Percentiles rank a stretch among this genome's conserved stretches.
These are phyloP conservation scores for Phragmatobia fuliginosa DNA, from an alignment of 2,888 invertebrate species.

Conservation along the genomic window DNA sequence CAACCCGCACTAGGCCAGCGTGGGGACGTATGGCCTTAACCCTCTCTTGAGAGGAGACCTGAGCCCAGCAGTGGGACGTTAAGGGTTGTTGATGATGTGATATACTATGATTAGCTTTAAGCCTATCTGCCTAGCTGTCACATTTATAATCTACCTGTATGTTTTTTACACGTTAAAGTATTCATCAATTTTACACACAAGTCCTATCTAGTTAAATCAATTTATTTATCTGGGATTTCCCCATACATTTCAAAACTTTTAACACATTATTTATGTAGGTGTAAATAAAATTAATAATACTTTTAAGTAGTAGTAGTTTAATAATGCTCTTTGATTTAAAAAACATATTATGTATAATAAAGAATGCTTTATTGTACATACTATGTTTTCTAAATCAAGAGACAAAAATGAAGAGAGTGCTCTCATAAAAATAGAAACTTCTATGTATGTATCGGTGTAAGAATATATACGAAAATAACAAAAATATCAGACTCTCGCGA, in stretches of 20 bases:
- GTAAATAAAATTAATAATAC: too few relatives aligned
- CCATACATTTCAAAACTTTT: not conserved
- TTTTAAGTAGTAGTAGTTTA: too few relatives aligned
- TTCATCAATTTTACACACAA: not conserved
- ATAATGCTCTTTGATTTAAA: too few relatives aligned
- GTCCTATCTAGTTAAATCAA: not conserved
- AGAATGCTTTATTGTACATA: too few relatives aligned
- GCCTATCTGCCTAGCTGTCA: not conserved
- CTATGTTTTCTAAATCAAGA: conserved; percentile 5
- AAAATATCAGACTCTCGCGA: conserved; percentile 66
- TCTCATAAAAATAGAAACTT: conserved; percentile 11
- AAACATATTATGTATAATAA: too few relatives aligned
- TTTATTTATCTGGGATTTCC: not conserved
- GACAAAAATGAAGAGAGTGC: not conserved
- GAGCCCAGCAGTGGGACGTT: too few relatives aligned
- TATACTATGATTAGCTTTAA: too few relatives aligned
- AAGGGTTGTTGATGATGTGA: too few relatives aligned
- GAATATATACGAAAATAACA: conserved; percentile 54
- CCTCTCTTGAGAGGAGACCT: too few relatives aligned
- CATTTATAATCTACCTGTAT: not conserved
- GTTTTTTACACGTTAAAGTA: not conserved
- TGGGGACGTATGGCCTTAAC: too few relatives aligned
- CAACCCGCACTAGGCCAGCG: too few relatives aligned
- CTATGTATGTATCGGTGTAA: conserved; percentile 34
- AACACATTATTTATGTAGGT: not conserved